Conservation (phyloP, 2,113 vertebrate genomes). For the Xiphophorus maculatus region DNA sequence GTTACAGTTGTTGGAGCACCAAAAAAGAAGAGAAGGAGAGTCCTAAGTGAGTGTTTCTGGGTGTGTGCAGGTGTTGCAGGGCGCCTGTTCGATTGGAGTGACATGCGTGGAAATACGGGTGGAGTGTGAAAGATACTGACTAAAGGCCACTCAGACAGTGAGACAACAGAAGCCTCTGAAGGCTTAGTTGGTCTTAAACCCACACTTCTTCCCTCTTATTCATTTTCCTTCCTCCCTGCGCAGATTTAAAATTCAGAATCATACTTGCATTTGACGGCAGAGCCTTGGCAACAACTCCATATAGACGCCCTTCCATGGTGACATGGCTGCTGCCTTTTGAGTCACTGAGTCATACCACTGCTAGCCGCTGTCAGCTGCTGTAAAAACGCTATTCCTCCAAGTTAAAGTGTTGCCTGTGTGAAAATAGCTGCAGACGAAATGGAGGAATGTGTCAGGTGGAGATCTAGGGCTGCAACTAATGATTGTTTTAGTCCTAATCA, state of each 20-base stretch:
- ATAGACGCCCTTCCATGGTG: slow-evolving; percentile 52
- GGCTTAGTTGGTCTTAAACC: slow-evolving; percentile 1
- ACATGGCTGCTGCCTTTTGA: slow-evolving; percentile 61
- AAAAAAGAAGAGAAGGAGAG: slow-evolving; percentile 39
- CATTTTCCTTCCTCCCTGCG: background rate
- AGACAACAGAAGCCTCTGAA: slow-evolving; percentile 11
- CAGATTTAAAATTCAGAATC: slow-evolving; percentile 15
- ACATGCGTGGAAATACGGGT: slow-evolving; percentile 57
- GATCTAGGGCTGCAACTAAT: background rate
- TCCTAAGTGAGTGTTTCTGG: slow-evolving; percentile 41
- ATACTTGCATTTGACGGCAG: slow-evolving; percentile 47
- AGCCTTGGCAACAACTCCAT: slow-evolving; percentile 65
- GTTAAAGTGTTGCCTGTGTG: slow-evolving; percentile 47
- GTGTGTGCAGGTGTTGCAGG: slow-evolving; percentile 26
- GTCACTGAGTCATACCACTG: slow-evolving; percentile 74
- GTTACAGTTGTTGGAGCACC: slow-evolving; percentile 75
- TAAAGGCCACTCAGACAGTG: slow-evolving; percentile 45
- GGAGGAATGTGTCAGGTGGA: slow-evolving; percentile 30
- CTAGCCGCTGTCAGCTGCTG: slow-evolving; percentile 56
- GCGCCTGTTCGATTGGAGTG: slow-evolving; percentile 48
- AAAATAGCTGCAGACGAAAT: slow-evolving; percentile 50
- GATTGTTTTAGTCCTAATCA: too few relatives aligned
- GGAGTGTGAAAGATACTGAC: slow-evolving; percentile 61
- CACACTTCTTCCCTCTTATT: slow-evolving; percentile 3
- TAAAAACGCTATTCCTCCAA: slow-evolving; percentile 61